Evolutionary conservation across 2,797 vertebrate genomes (phyloP), one percentile per base, ranked within the genome.

Genomic region (Cynopterus sphinx): DNA sequence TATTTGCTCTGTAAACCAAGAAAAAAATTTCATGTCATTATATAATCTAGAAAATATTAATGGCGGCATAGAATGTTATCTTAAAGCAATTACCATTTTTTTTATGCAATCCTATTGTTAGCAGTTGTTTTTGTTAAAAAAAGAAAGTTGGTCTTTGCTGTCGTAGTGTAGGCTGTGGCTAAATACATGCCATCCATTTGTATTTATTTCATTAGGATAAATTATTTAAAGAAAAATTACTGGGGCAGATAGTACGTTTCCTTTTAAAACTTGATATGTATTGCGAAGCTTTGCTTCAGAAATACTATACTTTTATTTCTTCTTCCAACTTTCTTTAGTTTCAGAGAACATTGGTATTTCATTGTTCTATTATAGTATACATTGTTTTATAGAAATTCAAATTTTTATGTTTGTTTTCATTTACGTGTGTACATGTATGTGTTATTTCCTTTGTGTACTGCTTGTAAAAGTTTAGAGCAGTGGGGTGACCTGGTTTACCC

Each of bases 321-420:
- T 4, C 5, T 53, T 43, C 26, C 9, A 3, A 16, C 43, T 36
- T 67, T 3, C 9, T 55, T 24, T 15, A 46, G 1, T 82, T 87
- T 73, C 22, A 2, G 22, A 26, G 67, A 83, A 84, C 57, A 57
- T 28, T 16, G 6, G 3, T 82, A 67, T 78, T 82, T 95, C 49
- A 49, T 91, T 46, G 46, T 85, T 85, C 81, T 46, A 24, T 91
- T 84, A 24, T 31, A 83, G 1, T 51, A 8, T 71, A 9, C 39
- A 3, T 63, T 43, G 36, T 85, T 93, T 83, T n/a, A 49, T 61
- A 33, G 24, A 95, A 95, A 49, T 63, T 65, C 28, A 82, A 21
- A 28, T 61, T 84, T 96, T 63, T 86, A 24, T 67, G 11, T 53
- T 68, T 81, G n/a, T 91, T 87, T 94, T 49, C 36, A 65, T 79